These are phyloP conservation scores for Trachymyrmex cornetzi DNA, from an alignment of 1,140 invertebrate genomes.

Conservation along the genomic window DNA sequence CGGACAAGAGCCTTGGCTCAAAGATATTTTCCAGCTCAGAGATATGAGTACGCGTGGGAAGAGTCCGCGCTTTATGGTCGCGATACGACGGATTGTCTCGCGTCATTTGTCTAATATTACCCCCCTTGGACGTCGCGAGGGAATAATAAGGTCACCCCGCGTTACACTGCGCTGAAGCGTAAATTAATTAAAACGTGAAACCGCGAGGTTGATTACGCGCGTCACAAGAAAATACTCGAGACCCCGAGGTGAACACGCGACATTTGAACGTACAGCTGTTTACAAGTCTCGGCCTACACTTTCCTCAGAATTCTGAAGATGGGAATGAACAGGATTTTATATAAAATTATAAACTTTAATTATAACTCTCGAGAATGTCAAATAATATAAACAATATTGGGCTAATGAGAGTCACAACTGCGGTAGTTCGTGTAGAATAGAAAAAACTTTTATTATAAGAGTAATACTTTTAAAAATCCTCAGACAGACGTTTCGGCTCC, in stretches of 20 bases:
- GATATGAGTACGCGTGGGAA: slow-evolving; percentile 23
- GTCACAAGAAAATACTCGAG: slow-evolving; percentile 33
- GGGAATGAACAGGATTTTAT: neutral
- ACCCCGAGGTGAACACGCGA: slow-evolving; percentile 1
- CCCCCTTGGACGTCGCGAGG: neutral
- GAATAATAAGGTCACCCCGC: slow-evolving; percentile 61
- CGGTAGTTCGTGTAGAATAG: no score
- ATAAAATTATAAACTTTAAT: no score
- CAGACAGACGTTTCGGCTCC: no score
- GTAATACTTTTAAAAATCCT: no score
- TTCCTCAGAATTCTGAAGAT: slow-evolving; percentile 1
- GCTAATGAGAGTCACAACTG: no score
- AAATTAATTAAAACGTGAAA: slow-evolving; percentile 68
- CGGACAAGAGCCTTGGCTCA: slow-evolving; percentile 53
- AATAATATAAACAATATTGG: no score
- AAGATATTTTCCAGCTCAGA: slow-evolving; percentile 56
- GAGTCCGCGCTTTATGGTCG: slow-evolving; percentile 25
- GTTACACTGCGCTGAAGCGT: slow-evolving; percentile 41
- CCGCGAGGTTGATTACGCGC: slow-evolving; percentile 62
- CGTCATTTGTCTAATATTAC: slow-evolving; percentile 55
- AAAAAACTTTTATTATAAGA: no score
- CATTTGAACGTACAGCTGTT: neutral
- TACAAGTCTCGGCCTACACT: neutral
- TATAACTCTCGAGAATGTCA: no score
- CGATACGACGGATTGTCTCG: slow-evolving; percentile 38